Percentiles rank a stretch among this genome's conserved stretches.
Evolutionary conservation across 2,113 vertebrate species (phyloP).

Genomic region (Piprites chloris): DNA sequence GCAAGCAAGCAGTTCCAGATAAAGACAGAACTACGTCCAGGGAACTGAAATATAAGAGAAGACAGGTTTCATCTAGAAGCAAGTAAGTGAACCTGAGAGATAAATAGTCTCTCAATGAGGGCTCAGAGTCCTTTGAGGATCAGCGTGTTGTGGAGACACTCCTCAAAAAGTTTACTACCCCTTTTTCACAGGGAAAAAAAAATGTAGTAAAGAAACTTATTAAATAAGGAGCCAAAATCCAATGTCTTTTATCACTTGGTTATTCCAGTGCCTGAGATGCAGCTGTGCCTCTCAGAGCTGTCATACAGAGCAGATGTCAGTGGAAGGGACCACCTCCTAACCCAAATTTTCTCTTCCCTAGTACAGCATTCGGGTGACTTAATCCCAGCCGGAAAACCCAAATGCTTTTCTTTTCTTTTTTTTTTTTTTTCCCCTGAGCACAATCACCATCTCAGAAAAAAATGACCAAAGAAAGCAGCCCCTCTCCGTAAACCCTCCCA

Average conservation of each 20-base stretch:
- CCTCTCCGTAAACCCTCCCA: constrained; percentile 35
- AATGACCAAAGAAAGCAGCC: constrained; percentile 50
- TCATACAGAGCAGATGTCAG: not conserved
- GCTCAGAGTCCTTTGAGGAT: not conserved
- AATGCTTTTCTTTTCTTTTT: not conserved
- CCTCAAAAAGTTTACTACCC: not conserved
- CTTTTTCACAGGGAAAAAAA: not conserved
- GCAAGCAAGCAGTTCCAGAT: not conserved
- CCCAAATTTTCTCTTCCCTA: not conserved
- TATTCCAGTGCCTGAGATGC: not conserved
- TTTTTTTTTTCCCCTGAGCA: not conserved
- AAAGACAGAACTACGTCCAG: not conserved
- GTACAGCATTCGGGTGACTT: not conserved
- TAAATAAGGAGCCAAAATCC: not conserved
- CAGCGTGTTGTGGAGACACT: accelerated
- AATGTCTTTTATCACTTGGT: not conserved
- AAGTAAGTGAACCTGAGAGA: not conserved
- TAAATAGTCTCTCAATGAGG: not conserved
- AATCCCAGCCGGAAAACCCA: not conserved
- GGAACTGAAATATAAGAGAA: not conserved
- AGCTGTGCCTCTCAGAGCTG: constrained; percentile 1
- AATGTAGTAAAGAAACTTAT: not conserved
- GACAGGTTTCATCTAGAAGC: not conserved
- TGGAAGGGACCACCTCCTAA: not conserved
- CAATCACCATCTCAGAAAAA: constrained; percentile 42